Evolutionary conservation across 2,888 invertebrate species (phyloP), one percentile per base, ranked within the genome.

Genomic region (Cantharis rufa): DNA sequence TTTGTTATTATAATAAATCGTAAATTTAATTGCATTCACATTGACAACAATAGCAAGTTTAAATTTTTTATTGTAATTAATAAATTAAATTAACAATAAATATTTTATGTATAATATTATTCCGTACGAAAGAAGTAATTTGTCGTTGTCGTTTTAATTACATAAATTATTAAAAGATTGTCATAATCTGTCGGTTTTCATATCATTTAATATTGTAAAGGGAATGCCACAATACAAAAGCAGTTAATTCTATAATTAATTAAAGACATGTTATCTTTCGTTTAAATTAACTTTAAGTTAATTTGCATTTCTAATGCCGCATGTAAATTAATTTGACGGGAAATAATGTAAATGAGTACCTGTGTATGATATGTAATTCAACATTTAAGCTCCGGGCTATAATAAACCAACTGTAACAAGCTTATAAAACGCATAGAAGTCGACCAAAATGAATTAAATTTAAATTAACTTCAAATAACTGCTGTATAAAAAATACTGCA

Each of bases 321-420:
- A 78, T 70, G 80, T 78, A 81, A 81, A 81, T 81, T 81, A 80
- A 81, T 81, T 81, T 81, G 81, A 81, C 80, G 79, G 78, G 78
- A 70, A 77, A 76, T 81, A 80, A 81, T 81, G 81, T 78, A 81
- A 81, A 81, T 80, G 81, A 81, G 78, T 76, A 75, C 75, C 74
- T 68, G 75, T 70, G 66, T 77, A 75, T 78, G 72, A 76, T 72
- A 72, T 72, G 78, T 76, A 78, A 78, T 78, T 74, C 76, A 76
- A 62, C 75, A 72, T 74, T 64, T 72, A 48, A 66, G 24, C 78
- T 71, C 3, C 27, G 21, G 70, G 78, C 70, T 70, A 75, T 75
- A 76, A 78, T 78, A 78, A 78, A 75, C 72, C 73, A 70, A 71
- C 72, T 72, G 72, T 75, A 78, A 78, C 78, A 69, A 78, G 78